phyloP scores from a whole-genome alignment of 2,797 vertebrate species.

The Sebastolobus alascanus region DNA sequence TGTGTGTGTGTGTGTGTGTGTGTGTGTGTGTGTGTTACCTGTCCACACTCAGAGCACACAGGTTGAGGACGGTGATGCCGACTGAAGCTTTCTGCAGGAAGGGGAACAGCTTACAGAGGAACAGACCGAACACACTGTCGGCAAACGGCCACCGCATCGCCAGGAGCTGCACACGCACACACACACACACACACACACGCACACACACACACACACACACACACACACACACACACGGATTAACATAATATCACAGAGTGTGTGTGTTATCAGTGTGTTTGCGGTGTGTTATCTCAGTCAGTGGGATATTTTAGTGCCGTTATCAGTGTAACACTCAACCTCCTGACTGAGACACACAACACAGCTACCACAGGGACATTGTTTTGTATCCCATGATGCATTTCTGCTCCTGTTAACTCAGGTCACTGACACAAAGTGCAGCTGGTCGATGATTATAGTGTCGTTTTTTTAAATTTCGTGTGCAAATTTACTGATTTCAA shows the following conservation, averaged over 20 bases:
- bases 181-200: conserved; percentile 57
- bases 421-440: background rate
- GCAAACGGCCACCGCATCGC: conserved; percentile 91
- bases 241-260: background rate
- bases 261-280: background rate
- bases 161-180: conserved; percentile 85
- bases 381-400: conserved; percentile 24
- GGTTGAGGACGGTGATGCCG: conserved; percentile 96
- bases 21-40: conserved; percentile 83
- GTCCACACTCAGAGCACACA: conserved; percentile 96
- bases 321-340: conserved; percentile 64
- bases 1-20: conserved; percentile 17
- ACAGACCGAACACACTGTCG: conserved; percentile 86
- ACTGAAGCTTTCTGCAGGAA: conserved; percentile 97
- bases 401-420: background rate
- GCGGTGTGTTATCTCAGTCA: conserved; percentile 21
- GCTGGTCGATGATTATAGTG: too few species aligned
- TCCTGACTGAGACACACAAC: conserved; percentile 39
- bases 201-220: conserved; percentile 45
- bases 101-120: conserved; percentile 94
- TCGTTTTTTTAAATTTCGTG: too few species aligned
- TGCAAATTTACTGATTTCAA: too few species aligned
- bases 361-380: background rate
- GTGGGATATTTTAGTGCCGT: conserved; percentile 58
- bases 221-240: background rate